Evolutionary conservation across 2,113 vertebrate species (phyloP), one percentile per base, ranked within the genome.

Genomic region (Scatophagus argus): DNA sequence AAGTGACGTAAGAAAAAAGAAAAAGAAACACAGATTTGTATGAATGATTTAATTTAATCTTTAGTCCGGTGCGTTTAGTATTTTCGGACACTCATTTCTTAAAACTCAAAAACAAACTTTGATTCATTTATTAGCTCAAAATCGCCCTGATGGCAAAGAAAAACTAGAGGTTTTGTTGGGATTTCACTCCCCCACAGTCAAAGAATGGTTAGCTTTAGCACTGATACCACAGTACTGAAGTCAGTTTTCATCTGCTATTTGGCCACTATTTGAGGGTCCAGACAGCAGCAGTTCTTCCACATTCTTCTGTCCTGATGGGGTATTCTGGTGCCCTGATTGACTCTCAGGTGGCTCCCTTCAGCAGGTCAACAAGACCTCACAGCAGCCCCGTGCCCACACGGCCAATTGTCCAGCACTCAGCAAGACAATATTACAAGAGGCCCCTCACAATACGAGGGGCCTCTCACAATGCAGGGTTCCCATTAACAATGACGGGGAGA

Each of bases 401-500:
- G 60, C 72, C 72, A 41, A 19, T 66, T 47, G 65, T 43, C 34
- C 56, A 36, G 63, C 70, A 78, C 66, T 86, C 81, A 75, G 77
- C 39, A 66, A 72, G 75, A 89, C 85, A 83, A 88, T 73, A 79
- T 74, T 79, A 74, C 78, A 77, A 71, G 85, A 81, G 73, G 38
- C 68, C 66, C 77, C 51, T 75, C 58, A 84, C 77, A 83, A 84
- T 84, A 55, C 44, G 76, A 51, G 75, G 56, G 68, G 60, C 52
- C 61, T 36, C 75, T 79, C 72, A 88, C 87, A 87, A 88, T 82
- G 76, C 72, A 74, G 21, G 68, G 67, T 66, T 59, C 77, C 82
- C 79, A 23, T 52, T 69, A 87, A 90, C 90, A 91, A 89, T 80
- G 86, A 77, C n/a, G 32, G 36, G 69, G 61, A 70, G 65, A 72